phyloP scores from a whole-genome alignment of 2,888 invertebrate genomes.

The Sesamia inferens region DNA sequence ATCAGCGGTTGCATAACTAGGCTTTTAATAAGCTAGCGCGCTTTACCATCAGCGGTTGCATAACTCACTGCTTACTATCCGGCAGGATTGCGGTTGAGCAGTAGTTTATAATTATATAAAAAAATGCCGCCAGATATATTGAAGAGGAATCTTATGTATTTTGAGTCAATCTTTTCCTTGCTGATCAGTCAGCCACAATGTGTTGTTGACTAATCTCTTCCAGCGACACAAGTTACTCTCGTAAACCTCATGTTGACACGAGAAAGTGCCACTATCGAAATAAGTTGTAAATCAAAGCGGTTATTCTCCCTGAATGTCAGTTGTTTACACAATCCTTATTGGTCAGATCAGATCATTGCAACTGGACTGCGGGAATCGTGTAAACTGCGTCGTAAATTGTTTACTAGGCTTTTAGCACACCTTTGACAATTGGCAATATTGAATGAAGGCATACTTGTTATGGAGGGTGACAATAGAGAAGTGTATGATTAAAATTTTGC shows the following conservation, averaged over 20 bases:
- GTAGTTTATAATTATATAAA: too few species aligned
- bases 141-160: background rate
- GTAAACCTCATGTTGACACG: background rate
- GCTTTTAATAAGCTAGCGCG: too few species aligned
- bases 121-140: background rate
- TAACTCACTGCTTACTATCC: too few species aligned
- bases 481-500: too few species aligned
- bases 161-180: background rate
- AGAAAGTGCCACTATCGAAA: background rate
- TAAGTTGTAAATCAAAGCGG: conserved; percentile 1
- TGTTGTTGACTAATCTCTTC: background rate
- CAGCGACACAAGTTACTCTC: background rate
- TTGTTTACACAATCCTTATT: conserved; percentile 16
- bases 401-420: background rate
- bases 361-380: background rate
- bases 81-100: too few species aligned
- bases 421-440: background rate
- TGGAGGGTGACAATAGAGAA: background rate
- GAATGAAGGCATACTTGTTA: too few species aligned
- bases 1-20: too few species aligned
- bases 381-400: background rate
- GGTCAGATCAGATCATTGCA: conserved; percentile 1
- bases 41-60: too few species aligned
- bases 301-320: background rate
- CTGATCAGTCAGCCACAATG: background rate